Percentiles rank a stretch among this genome's conserved stretches.
These are phyloP conservation scores for Rhinoptilus africanus DNA, from an alignment of 2,113 vertebrate species.

Conservation along the genomic window DNA sequence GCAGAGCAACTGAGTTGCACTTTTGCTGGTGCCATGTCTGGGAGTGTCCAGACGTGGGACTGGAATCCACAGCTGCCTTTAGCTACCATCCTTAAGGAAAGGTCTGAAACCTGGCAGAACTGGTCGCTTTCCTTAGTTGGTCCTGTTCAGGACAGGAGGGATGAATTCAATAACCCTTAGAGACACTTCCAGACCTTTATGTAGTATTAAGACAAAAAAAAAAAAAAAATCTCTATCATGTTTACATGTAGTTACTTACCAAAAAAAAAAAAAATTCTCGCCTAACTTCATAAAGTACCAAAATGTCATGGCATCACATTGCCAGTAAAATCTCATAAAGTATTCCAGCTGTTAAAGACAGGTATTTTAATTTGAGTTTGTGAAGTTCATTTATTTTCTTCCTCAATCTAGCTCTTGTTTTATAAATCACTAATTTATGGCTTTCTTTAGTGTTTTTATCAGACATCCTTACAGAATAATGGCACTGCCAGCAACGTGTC, in stretches of 20 bases:
- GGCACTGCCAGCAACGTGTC: fast-evolving
- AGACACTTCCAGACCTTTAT: not conserved
- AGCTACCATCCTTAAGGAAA: not conserved
- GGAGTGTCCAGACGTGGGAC: no score
- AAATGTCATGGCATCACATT: not conserved
- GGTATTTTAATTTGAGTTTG: not conserved
- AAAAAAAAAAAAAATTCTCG: not conserved
- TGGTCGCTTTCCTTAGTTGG: not conserved
- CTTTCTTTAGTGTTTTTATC: not conserved
- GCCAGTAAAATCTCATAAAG: not conserved
- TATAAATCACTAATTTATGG: not conserved
- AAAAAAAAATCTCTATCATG: not conserved
- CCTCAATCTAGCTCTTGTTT: not conserved
- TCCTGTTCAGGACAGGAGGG: not conserved
- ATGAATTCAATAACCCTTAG: not conserved
- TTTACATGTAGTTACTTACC: not conserved
- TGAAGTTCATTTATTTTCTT: not conserved
- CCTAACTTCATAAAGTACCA: not conserved
- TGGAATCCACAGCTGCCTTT: not conserved
- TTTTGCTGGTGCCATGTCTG: not conserved
- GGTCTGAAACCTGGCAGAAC: not conserved
- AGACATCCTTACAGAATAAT: not conserved
- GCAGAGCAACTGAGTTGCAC: not conserved
- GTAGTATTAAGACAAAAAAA: not conserved
- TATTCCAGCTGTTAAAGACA: not conserved